Conservation (phyloP, 2,797 vertebrate genomes). For the Gambelia wislizenii region DNA sequence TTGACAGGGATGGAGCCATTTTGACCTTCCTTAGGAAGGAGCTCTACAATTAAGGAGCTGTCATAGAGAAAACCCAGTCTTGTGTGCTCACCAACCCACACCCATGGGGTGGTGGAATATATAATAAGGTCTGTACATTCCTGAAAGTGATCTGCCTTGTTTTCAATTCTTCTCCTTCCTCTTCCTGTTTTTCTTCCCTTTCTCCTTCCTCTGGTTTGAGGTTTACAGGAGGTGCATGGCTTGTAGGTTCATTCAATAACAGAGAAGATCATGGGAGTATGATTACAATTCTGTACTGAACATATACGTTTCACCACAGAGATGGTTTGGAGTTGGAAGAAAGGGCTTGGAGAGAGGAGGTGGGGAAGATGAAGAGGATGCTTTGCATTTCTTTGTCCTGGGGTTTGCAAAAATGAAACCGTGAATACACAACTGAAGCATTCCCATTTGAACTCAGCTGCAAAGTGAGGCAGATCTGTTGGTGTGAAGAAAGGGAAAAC, state of each 20-base stretch:
- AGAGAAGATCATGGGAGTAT: neutral
- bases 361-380: neutral
- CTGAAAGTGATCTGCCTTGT: neutral
- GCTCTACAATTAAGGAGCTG: too few species aligned
- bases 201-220: neutral
- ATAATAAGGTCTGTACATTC: too few species aligned
- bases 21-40: too few species aligned
- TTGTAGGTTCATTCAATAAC: neutral
- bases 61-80: too few species aligned
- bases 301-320: neutral
- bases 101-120: too few species aligned
- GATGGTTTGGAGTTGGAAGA: neutral
- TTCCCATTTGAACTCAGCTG: neutral
- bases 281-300: neutral
- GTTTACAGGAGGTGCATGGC: neutral
- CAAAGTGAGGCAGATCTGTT: neutral
- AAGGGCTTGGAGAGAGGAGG: neutral
- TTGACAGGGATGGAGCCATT: too few species aligned
- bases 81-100: too few species aligned
- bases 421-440: neutral
- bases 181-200: neutral
- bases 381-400: neutral
- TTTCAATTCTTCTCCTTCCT: too few species aligned
- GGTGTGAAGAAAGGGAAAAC: constrained; percentile 1
- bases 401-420: neutral